A percentile compares a stretch with the other conserved stretches of the same genome.
Conservation (phyloP, 2,797 vertebrate species). For the Peromyscus melanophrys region DNA sequence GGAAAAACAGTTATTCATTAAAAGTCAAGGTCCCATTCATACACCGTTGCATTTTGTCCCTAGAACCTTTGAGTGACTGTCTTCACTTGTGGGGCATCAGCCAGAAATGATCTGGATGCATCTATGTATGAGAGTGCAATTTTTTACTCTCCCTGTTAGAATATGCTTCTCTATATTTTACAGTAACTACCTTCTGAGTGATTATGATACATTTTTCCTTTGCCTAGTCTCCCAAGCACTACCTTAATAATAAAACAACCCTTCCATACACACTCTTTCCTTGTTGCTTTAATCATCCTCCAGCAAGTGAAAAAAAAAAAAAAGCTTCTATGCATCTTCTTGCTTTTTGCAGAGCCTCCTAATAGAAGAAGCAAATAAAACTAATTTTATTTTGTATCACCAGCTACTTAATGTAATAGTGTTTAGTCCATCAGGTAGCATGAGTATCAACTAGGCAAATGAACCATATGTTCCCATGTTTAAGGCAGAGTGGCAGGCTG, state of each 20-base stretch:
- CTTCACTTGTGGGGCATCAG: not conserved
- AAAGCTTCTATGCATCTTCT: not conserved
- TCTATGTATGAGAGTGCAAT: not conserved
- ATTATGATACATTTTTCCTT: not conserved
- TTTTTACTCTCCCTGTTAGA: not conserved
- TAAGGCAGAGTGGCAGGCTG: slow-evolving; percentile 79
- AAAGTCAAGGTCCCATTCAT: not conserved
- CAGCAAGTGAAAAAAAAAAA: not conserved
- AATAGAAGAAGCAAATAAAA: slow-evolving; percentile 78
- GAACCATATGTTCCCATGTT: slow-evolving; percentile 84
- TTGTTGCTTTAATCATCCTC: not conserved
- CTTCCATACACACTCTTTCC: not conserved
- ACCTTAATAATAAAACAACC: slow-evolving; percentile 41
- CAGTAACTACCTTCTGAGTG: not conserved
- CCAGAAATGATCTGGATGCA: not conserved
- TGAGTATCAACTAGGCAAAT: slow-evolving; percentile 78
- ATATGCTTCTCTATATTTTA: not conserved
- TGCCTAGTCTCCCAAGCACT: slow-evolving; percentile 35
- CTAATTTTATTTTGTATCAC: slow-evolving; percentile 79
- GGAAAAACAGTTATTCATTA: not conserved
- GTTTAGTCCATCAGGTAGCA: slow-evolving; percentile 80
- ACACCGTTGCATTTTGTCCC: not conserved
- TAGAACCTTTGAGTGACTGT: accelerated
- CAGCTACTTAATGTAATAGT: slow-evolving; percentile 79
- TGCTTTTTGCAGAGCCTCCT: slow-evolving; percentile 65